Evolutionary conservation across 2,888 invertebrate genomes (phyloP), one percentile per base, ranked within the genome.

Genomic region (Antitype chi): DNA sequence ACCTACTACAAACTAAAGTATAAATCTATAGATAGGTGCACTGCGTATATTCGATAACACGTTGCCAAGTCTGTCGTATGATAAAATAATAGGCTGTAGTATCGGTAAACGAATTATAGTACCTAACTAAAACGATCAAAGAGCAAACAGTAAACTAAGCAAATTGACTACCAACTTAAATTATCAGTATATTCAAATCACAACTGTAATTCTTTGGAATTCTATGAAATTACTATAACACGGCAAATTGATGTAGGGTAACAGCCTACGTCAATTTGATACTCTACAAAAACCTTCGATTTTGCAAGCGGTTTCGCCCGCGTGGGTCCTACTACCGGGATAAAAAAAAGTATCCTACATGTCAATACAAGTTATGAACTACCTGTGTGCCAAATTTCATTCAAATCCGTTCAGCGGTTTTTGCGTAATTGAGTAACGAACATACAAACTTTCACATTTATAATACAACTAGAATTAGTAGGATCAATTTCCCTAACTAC

Each of bases 11-110:
- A 71, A 78, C 17, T 74, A 81, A 74, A 74, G 52, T 68, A 38
- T 25, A 72, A 68, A 81, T 81, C 74, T 72, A 79, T 17, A 38
- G 82, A 82, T 82, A 78, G 15, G 55, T 38, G 20, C 23, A 9
- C 55, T 70, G 38, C 25, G 55, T 71, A 78, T 60, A 57, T 17
- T 23, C 49, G 75, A 76, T 79, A 72, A 69, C 64, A 69, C 23
- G 69, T 66, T 70, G 15, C 57, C 69, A 60, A 53, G 52, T 76
- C 69, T 72, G 8, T 70, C 32, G 57, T 74, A 53, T 8, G 57
- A 70, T 79, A 79, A 49, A 70, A 32, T 7, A 53, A 32, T 64
- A 60, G 1, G 38, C 11, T 20, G 0, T 47, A 28, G n/a, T 53
- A 59, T 62, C 38, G 13, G 9, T 28, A 63, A 59, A 70, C 49